Conservation (phyloP, 2,797 vertebrate genomes). For the Muraenolepis orangiensis region DNA sequence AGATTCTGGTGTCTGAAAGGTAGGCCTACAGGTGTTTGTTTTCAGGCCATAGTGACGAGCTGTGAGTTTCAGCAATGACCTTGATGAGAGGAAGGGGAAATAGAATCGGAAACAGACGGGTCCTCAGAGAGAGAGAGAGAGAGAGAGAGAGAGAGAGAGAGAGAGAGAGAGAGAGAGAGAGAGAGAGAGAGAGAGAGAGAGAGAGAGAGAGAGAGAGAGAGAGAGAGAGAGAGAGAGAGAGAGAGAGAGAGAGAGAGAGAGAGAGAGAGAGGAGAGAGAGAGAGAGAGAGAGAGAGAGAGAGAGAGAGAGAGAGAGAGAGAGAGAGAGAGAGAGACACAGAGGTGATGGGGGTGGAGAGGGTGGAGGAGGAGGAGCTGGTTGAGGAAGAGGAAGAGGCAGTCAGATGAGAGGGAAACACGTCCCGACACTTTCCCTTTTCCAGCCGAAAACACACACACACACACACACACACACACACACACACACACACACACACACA, state of each 20-base stretch:
- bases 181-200: not conserved
- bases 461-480: not conserved
- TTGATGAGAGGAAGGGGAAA: conserved; percentile 61
- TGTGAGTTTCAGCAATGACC: conserved; percentile 58
- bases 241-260: not conserved
- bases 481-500: no score
- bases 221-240: not conserved
- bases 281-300: not conserved
- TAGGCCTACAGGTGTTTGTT: conserved; percentile 53
- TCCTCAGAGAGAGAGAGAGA: not conserved
- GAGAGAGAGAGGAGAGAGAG: not conserved
- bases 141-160: not conserved
- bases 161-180: not conserved
- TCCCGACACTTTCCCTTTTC: not conserved
- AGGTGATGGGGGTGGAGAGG: no score
- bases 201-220: not conserved
- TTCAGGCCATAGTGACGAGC: conserved; percentile 39
- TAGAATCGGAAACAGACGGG: conserved; percentile 27
- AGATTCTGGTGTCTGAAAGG: conserved; percentile 49
- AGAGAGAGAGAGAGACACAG: not conserved
- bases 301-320: not conserved
- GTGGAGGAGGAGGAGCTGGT: no score
- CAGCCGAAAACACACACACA: not conserved
- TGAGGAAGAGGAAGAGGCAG: not conserved
- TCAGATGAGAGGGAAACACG: not conserved